Conservation (phyloP, 37 sponge, comb jelly and placozoan genomes). For the Mnemiopsis leidyi region DNA sequence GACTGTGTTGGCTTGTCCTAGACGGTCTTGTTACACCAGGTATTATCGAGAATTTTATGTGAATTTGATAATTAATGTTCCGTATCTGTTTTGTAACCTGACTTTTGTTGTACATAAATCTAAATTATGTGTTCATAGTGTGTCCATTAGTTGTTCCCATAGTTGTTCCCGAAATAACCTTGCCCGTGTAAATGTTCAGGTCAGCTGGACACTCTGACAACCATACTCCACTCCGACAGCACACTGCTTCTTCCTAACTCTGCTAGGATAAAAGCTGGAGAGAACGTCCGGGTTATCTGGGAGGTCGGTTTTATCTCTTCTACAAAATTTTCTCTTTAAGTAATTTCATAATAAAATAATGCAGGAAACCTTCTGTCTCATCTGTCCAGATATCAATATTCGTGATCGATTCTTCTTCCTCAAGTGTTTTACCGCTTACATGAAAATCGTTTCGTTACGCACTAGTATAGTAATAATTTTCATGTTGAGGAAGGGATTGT, state of each 20-base stretch:
- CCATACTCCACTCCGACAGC: slow-evolving; percentile 38
- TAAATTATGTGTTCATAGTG: too few species aligned
- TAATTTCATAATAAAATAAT: background rate
- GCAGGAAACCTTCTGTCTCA: background rate
- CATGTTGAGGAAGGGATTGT: background rate
- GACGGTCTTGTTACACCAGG: slow-evolving; percentile 30
- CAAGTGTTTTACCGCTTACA: too few species aligned
- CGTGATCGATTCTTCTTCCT: too few species aligned
- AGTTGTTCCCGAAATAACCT: too few species aligned
- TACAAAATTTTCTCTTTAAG: background rate
- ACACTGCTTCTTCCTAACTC: slow-evolving; percentile 54
- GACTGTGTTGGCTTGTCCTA: slow-evolving; percentile 28
- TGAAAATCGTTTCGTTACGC: too few species aligned
- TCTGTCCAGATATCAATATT: too few species aligned
- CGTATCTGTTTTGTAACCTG: too few species aligned
- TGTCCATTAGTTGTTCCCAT: too few species aligned
- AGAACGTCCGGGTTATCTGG: slow-evolving; percentile 42
- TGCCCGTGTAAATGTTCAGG: too few species aligned
- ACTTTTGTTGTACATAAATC: too few species aligned
- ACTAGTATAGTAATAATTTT: background rate
- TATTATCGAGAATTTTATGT: too few species aligned
- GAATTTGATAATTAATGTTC: too few species aligned
- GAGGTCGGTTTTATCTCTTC: slow-evolving; percentile 32
- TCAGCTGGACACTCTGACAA: slow-evolving; percentile 52
- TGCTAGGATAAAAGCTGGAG: slow-evolving; percentile 16